phyloP scores from a whole-genome alignment of 2,888 invertebrate species.

The Eupithecia centaureata region DNA sequence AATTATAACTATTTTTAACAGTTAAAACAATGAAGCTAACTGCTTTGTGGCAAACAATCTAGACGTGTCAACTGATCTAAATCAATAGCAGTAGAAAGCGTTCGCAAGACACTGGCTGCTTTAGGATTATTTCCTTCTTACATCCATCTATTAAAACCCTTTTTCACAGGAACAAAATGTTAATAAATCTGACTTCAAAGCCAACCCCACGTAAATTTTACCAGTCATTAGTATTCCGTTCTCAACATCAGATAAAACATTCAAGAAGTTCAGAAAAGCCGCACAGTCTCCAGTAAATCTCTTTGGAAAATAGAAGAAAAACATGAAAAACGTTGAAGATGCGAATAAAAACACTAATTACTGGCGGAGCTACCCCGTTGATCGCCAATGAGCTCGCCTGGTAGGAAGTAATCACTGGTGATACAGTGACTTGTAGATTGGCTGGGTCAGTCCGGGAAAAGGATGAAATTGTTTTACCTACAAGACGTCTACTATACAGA shows the following conservation, averaged over 20 bases:
- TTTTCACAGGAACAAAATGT: not conserved
- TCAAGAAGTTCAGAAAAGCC: conserved; percentile 5
- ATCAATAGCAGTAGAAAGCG: too few relatives aligned
- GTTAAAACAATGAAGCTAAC: too few relatives aligned
- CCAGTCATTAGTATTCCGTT: not conserved
- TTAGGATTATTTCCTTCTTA: not conserved
- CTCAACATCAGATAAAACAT: conserved; percentile 2
- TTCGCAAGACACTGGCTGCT: too few relatives aligned
- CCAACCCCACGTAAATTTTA: not conserved
- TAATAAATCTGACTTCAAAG: not conserved
- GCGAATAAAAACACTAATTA: conserved; percentile 34
- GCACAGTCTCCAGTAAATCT: conserved; percentile 15
- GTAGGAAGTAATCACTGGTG: conserved; percentile 39
- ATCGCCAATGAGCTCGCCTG: conserved; percentile 34
- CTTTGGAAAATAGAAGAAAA: conserved; percentile 16
- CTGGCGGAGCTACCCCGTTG: conserved; percentile 35
- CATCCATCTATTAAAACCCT: not conserved
- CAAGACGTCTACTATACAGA: too few relatives aligned
- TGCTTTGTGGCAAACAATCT: too few relatives aligned
- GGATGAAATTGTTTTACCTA: too few relatives aligned
- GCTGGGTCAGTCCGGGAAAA: not conserved
- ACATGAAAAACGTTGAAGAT: conserved; percentile 25
- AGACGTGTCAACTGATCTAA: too few relatives aligned
- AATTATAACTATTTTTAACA: too few relatives aligned
- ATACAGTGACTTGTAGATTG: conserved; percentile 1